Base-by-base conservation (phyloP, 2,113 vertebrate species). In the Sylvilagus bachmani region DNA sequence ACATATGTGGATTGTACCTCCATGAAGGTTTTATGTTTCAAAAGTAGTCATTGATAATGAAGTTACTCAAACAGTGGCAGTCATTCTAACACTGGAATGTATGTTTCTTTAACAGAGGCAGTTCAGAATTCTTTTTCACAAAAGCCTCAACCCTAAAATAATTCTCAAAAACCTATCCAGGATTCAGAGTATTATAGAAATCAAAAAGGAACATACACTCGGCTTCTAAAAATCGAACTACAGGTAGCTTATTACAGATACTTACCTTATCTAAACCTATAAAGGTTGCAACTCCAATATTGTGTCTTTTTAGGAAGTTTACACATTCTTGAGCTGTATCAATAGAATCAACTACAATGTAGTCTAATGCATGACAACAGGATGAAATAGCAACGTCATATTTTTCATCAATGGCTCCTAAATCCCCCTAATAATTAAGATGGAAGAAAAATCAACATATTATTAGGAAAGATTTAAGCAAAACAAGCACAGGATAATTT, bases 301-400 rank as follows among this genome's bases (percentile, higher is more conserved):
- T 99, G 36, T 98, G 97, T 10, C 96, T 98, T 98, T 99, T 99
- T 67, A 99, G 98, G 98, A 99, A 99, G 8, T 98, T 99, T 70
- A 99, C 99, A 81, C 99, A 99, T 93, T 98, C 97, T 98, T 99
- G 99, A 27, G 99, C 99, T 0, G 99, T 99, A 96, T 99, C 99
- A 17, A 99, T 99, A 27, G 99, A 99, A 95, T 99, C 99, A 33
- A 99, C 99, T n/a, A 99, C 97, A 12, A 99, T 99, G 98, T 99
- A 98, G 97, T 99, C 99, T 80, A 99, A 95, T n/a, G 99, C 99
- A 10, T 98, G 98, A 89, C 99, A 99, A 13, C 98, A 99, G 0
- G 99, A 99, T 3, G 99, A 99, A 93, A 99, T 98, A 73, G 99
- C 99, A 84, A 99, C 98, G 7, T 99, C 99, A 0, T 99, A 99